Evolutionary conservation across 2,113 vertebrate species (phyloP).

Genomic region (Gobius niger): DNA sequence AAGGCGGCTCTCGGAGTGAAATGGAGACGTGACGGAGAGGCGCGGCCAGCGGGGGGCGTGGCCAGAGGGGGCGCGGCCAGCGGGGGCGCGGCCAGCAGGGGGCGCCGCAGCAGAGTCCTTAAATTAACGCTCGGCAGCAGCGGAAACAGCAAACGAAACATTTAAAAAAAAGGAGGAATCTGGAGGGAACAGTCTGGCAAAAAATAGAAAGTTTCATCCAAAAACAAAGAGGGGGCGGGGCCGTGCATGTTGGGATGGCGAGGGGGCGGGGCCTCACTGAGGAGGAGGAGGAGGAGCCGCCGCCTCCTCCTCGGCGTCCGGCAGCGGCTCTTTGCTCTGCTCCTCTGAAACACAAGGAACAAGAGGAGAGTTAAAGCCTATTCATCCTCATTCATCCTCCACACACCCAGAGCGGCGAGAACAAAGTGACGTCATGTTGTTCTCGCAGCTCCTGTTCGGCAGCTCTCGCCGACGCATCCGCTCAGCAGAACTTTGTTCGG

Average conservation of each 20-base stretch:
- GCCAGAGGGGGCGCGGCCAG: neutral
- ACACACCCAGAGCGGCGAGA: no score
- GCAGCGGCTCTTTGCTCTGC: conserved; percentile 95
- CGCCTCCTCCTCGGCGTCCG: conserved; percentile 93
- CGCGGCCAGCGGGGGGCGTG: conserved; percentile 7
- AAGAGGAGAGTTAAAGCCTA: neutral
- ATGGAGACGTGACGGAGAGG: conserved; percentile 16
- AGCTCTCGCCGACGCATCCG: no score
- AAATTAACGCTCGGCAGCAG: conserved; percentile 72
- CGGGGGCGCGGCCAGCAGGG: conserved; percentile 7
- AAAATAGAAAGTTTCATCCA: conserved; percentile 29
- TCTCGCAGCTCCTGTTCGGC: no score
- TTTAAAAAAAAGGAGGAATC: conserved; percentile 35
- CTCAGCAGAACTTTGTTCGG: no score
- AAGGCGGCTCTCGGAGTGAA: no score
- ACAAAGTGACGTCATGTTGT: no score
- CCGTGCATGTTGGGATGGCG: conserved; percentile 43
- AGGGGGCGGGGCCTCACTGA: conserved; percentile 81
- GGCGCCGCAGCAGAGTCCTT: conserved; percentile 32
- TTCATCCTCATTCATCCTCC: no score
- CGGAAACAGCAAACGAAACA: conserved; percentile 41
- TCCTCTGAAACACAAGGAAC: conserved; percentile 78
- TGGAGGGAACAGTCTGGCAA: conserved; percentile 35
- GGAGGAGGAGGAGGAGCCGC: no score
- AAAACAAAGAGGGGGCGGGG: neutral